A percentile compares a stretch with the other conserved stretches of the same genome.
Conservation (phyloP, 2,113 vertebrate species). For the Butorides virescens region DNA sequence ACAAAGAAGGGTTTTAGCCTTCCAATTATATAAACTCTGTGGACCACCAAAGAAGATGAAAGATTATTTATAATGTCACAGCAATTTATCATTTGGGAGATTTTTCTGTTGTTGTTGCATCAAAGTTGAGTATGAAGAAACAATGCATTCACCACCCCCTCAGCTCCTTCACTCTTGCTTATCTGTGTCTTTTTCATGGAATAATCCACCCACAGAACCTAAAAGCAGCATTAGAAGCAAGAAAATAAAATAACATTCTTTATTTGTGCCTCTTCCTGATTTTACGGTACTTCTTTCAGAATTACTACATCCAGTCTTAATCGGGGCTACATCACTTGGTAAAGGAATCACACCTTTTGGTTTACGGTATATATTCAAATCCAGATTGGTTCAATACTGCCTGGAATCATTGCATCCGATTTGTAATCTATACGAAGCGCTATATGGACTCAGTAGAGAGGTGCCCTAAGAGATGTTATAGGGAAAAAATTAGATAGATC, state of each 20-base stretch:
- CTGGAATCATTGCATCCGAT: background rate
- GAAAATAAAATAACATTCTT: constrained; percentile 1
- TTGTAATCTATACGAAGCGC: background rate
- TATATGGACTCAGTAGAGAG: background rate
- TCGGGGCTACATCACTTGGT: background rate
- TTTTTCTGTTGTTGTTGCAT: constrained; percentile 52
- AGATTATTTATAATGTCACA: constrained; percentile 69
- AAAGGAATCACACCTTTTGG: background rate
- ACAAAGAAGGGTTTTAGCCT: constrained; percentile 62
- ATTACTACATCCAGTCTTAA: background rate
- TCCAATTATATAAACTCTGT: constrained; percentile 67
- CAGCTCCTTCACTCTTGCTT: constrained; percentile 31
- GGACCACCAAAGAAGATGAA: constrained; percentile 76
- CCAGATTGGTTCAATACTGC: background rate
- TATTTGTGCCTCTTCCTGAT: background rate
- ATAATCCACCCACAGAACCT: constrained; percentile 36
- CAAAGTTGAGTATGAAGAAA: constrained; percentile 64
- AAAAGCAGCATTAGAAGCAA: constrained; percentile 25
- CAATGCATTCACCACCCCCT: constrained; percentile 34
- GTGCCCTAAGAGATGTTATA: background rate
- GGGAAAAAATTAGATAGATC: background rate
- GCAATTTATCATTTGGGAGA: constrained; percentile 63
- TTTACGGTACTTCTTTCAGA: background rate
- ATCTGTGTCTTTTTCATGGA: constrained; percentile 38
- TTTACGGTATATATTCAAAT: background rate